Percentiles rank a stretch among this genome's conserved stretches.
Evolutionary conservation across 2,888 invertebrate genomes (phyloP).

Genomic region (Carterocephalus palaemon): DNA sequence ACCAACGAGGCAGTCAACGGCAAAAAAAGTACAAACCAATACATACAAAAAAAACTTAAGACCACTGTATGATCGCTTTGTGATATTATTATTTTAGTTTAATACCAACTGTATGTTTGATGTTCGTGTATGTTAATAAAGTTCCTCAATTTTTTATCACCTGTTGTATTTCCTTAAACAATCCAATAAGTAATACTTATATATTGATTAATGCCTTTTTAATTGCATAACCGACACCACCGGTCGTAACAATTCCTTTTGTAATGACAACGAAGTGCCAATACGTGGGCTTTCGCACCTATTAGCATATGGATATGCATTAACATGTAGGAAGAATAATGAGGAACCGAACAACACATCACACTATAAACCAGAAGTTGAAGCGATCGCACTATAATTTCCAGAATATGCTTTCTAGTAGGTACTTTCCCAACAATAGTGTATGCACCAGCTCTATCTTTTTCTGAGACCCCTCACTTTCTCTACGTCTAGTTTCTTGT

Average conservation of each 20-base stretch:
- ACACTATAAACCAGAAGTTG: conserved; percentile 16
- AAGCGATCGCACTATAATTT: conserved; percentile 12
- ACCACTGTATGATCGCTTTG: too few relatives aligned
- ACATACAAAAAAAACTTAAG: too few relatives aligned
- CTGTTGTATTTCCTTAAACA: too few relatives aligned
- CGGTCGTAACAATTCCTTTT: background rate
- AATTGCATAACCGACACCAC: too few relatives aligned
- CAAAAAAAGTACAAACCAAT: too few relatives aligned
- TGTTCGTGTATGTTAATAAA: too few relatives aligned
- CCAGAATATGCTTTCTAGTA: conserved; percentile 22
- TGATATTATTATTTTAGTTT: too few relatives aligned
- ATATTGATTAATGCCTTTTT: too few relatives aligned
- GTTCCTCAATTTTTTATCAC: too few relatives aligned
- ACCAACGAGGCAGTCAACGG: too few relatives aligned
- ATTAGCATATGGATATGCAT: conserved; percentile 6
- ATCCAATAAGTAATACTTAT: too few relatives aligned
- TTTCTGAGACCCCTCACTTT: conserved; percentile 35
- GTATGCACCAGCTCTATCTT: conserved; percentile 4
- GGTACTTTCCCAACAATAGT: conserved; percentile 24
- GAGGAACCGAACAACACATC: conserved; percentile 6
- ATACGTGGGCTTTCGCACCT: background rate
- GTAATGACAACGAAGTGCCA: background rate
- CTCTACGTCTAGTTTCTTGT: conserved; percentile 40
- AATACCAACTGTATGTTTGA: too few relatives aligned
- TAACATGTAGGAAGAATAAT: conserved; percentile 9